A percentile compares a stretch with the other conserved stretches of the same genome.
These are phyloP conservation scores for Pachyuromys duprasi DNA, from an alignment of 2,797 vertebrate genomes.

Conservation along the genomic window DNA sequence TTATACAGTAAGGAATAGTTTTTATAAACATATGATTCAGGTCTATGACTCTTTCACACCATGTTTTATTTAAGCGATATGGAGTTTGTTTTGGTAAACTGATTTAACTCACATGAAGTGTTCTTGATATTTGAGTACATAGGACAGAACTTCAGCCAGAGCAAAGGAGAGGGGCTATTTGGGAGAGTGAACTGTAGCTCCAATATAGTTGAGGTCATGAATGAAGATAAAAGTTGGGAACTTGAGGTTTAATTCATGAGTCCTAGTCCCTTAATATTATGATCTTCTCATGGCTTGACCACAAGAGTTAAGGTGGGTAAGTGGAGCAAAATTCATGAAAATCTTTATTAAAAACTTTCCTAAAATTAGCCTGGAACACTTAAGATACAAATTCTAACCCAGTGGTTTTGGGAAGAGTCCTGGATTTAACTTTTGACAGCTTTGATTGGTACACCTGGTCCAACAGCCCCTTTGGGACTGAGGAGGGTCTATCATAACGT, in stretches of 20 bases:
- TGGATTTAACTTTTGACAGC: neutral
- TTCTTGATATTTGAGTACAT: neutral
- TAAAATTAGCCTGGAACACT: neutral
- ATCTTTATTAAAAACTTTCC: neutral
- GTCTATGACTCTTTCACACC: neutral
- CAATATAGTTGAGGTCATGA: neutral
- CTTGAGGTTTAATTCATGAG: neutral
- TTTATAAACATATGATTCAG: neutral
- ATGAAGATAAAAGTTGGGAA: neutral
- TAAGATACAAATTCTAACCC: neutral
- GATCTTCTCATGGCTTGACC: neutral
- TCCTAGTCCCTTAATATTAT: neutral
- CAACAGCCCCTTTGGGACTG: too few species aligned
- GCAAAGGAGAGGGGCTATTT: neutral
- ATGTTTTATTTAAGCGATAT: neutral
- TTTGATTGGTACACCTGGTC: neutral
- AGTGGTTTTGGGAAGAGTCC: neutral
- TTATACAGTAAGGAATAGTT: neutral
- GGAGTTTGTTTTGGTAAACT: neutral
- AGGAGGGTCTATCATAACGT: neutral
- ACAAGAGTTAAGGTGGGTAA: neutral
- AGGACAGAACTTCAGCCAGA: too few species aligned
- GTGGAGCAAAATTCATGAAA: neutral
- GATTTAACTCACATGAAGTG: neutral
- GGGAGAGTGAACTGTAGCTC: neutral